Evolutionary conservation across 2,888 invertebrate genomes (phyloP).

Genomic region (Philereme transversata): DNA sequence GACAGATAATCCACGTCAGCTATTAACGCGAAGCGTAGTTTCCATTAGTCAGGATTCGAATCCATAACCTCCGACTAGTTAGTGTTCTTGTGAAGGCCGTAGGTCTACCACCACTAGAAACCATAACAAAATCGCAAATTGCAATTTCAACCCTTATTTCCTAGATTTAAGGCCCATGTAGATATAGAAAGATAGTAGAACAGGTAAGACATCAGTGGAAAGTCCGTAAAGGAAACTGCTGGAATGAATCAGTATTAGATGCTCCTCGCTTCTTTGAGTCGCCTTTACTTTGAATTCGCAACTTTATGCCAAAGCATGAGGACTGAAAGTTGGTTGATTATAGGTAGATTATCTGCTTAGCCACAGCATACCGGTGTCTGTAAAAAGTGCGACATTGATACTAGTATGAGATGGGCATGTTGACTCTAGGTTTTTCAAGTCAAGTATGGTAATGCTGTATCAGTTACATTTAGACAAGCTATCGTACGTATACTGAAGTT

Average conservation of each 20-base stretch:
- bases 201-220: conserved; percentile 40
- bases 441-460: conserved; percentile 41
- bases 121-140: conserved; percentile 1
- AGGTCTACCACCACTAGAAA: background rate
- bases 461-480: conserved; percentile 39
- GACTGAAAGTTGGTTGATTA: conserved; percentile 8
- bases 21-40: too few species aligned
- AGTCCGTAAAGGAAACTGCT: conserved; percentile 52
- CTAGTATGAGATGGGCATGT: conserved; percentile 43
- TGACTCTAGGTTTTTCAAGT: conserved; percentile 37
- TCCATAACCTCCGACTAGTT: too few species aligned
- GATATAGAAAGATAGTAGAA: conserved; percentile 25
- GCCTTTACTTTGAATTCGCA: conserved; percentile 17
- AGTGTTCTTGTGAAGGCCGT: background rate
- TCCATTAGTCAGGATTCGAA: too few species aligned
- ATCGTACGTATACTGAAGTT: conserved; percentile 22
- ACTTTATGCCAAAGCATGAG: conserved; percentile 10
- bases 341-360: conserved; percentile 15
- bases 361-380: conserved; percentile 33
- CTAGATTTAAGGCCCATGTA: conserved; percentile 19
- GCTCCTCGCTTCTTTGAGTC: conserved; percentile 29
- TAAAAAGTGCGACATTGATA: conserved; percentile 48
- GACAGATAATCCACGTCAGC: too few species aligned
- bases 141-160: conserved; percentile 19
- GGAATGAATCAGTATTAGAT: conserved; percentile 51